Evolutionary conservation across 2,113 vertebrate species (phyloP), one percentile per base, ranked within the genome.

Genomic region (Nerophis lumbriciformis): DNA sequence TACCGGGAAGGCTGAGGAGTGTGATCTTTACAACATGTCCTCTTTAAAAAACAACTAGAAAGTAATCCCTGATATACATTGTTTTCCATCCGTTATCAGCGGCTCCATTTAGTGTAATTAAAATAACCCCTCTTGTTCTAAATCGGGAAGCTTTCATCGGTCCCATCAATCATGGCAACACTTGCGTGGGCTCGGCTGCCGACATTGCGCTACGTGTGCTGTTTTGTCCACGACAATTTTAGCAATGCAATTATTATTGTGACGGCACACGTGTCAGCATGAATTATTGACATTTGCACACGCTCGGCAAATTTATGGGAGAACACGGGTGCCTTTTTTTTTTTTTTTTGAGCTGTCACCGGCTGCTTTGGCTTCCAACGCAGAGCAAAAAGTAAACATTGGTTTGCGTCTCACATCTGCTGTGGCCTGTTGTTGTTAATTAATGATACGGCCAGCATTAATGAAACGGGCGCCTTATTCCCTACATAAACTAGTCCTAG

Each of bases 11-110:
- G n/a, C n/a, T n/a, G n/a, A n/a, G n/a, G n/a, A n/a, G n/a, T n/a
- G n/a, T n/a, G n/a, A n/a, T 81, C 80, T 92, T 87, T 88, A 73
- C 71, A 71, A 88, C 70, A 87, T 77, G 85, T 87, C 75, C 47
- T 66, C 73, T 76, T 90, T 86, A 11, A 28, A 28, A 28, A 28
- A 28, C 1, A 12, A 12, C 42, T 45, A 0, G 10, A 45, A 45
- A 12, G 12, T 81, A 73, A 83, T 74, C 21, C 51, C 35, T 81
- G 54, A 80, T 72, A 66, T 67, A 77, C 62, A 83, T 69, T 76
- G 63, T 11, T 45, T 37, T 61, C 47, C 55, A 47, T 60, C 42
- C 49, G 15, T 50, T 76, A 73, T 63, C 16, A 65, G 38, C 44
- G 52, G 12, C 36, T 51, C 61, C 16, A 65, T 72, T 66, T 59